Evolutionary conservation across 1,140 invertebrate genomes (phyloP), one percentile per base, ranked within the genome.

Genomic region (Hormaphis cornu): DNA sequence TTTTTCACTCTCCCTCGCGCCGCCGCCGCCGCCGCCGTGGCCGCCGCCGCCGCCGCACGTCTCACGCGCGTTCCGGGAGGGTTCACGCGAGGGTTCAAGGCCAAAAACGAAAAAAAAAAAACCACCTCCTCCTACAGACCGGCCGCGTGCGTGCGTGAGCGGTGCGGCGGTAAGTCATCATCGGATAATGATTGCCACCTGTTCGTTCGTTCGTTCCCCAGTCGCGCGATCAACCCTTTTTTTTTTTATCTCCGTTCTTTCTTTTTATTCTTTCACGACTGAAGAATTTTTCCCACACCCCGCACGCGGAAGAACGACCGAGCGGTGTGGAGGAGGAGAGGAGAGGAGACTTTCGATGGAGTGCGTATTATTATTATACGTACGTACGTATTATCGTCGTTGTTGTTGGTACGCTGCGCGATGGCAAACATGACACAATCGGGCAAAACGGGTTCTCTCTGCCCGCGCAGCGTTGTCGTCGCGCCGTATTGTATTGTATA

Each of bases 211-310:
- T 30, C 61, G 50, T 66, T n/a, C n/a, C n/a, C n/a, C n/a, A n/a
- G n/a, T n/a, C n/a, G n/a, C 61, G 61, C 61, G 50, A 66, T 66
- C 61, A 66, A 66, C 61, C 61, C 61, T 66, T 66, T 66, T 66
- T 66, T 66, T 66, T n/a, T n/a, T n/a, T n/a, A n/a, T n/a, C n/a
- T n/a, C n/a, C n/a, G n/a, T n/a, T n/a, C n/a, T n/a, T n/a, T n/a
- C n/a, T n/a, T n/a, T n/a, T n/a, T n/a, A n/a, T n/a, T n/a, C n/a
- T n/a, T n/a, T n/a, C n/a, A 66, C 61, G 61, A 66, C 61, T 66
- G 26, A 66, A 66, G 61, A 66, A 66, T 66, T 66, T 61, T 66
- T 66, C 61, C 61, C 61, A 66, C 61, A 66, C 61, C 61, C 61
- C 61, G 44, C 28, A n/a, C n/a, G n/a, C n/a, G n/a, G n/a, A n/a